Conservation (phyloP, 2,888 invertebrate genomes). For the Entomobrya proxima region DNA sequence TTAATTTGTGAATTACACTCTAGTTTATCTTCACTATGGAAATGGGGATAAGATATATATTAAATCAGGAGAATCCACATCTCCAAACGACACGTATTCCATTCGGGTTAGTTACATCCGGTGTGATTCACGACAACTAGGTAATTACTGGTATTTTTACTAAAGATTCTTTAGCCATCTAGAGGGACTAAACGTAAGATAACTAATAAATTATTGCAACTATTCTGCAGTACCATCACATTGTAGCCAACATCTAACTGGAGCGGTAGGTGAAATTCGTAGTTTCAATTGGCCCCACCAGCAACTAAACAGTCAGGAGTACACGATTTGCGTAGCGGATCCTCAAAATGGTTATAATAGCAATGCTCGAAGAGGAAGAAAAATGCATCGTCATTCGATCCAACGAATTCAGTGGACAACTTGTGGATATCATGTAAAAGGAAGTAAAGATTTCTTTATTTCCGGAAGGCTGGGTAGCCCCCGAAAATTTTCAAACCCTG, state of each 20-base stretch:
- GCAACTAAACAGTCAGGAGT: constrained; percentile 55
- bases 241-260: constrained; percentile 47
- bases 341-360: not conserved
- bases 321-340: constrained; percentile 50
- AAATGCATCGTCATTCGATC: not conserved
- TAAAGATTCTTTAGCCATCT: too few relatives aligned
- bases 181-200: too few relatives aligned
- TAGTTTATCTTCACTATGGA: not conserved
- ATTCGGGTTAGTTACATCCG: constrained; percentile 41
- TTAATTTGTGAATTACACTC: too few relatives aligned
- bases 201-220: not conserved
- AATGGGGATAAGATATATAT: constrained; percentile 35
- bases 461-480: constrained; percentile 29
- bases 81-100: constrained; percentile 1
- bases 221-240: constrained; percentile 41
- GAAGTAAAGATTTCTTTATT: constrained; percentile 26
- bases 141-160: constrained; percentile 18
- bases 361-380: not conserved
- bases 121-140: constrained; percentile 43
- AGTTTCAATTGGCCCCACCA: constrained; percentile 61
- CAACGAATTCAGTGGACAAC: constrained; percentile 29
- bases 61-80: not conserved
- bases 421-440: constrained; percentile 8
- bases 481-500: not conserved
- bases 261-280: not conserved